Evolutionary conservation across 2,113 vertebrate species (phyloP), one percentile per base, ranked within the genome.

Genomic region (Hymenochirus boettgeri): DNA sequence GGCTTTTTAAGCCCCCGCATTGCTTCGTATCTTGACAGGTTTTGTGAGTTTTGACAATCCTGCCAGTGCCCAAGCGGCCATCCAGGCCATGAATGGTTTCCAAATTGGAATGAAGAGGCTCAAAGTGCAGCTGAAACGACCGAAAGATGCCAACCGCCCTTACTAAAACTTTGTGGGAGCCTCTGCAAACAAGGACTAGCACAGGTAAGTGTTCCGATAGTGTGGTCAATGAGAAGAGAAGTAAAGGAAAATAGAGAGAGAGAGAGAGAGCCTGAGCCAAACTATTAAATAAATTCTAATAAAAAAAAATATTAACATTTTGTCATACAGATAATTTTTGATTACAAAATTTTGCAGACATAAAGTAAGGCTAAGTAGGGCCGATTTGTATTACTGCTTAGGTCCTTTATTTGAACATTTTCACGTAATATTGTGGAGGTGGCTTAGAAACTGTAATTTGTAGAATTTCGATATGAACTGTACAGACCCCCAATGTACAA

Each of bases 21-120:
- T 82, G 77, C 82, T 82, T 89, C 84, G 22, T 90, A 79, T 90
- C 81, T 88, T 80, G 73, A 83, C 90, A 99, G 96, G 96, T 81
- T 98, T 98, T 84, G 95, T 98, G 86, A 99, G 96, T 85, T 99
- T 98, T 78, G 96, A 99, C 87, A 99, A 99, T 91, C 95, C 95
- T 61, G 94, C 93, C 86, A 98, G 95, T 77, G 96, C 96, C 71
- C 95, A 99, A 81, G 95, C 96, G 77, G 96, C 96, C 86, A 98
- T 98, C 86, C 96, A 98, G 80, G 95, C 95, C 77, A 99, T 98
- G 95, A 99, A 99, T 72, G 96, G 96, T 81, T 98, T 98, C 83
- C 96, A 98, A 87, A 97, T 98, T 80, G 96, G 96, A 85, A 98
- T 97, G 93, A 99, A 99, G 84, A 94, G 96, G 85, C 95, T 99